Evolutionary conservation across 2,888 invertebrate genomes (phyloP).

Genomic region (Eugnorisma glareosa): DNA sequence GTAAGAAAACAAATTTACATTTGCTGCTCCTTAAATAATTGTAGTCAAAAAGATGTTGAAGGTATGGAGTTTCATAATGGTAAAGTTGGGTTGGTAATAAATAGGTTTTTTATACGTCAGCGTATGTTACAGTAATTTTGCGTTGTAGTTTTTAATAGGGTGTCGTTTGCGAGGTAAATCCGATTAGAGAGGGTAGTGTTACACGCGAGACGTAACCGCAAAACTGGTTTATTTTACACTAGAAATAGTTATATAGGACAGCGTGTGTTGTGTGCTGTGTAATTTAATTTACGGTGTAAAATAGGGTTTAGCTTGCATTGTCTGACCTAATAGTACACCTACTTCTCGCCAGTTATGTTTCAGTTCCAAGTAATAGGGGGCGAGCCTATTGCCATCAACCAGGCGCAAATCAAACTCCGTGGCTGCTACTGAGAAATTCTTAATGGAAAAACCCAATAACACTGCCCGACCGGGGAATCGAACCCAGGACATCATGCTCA

Average conservation of each 20-base stretch:
- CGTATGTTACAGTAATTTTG: conserved; percentile 62
- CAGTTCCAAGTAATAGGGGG: too few species aligned
- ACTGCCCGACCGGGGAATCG: too few species aligned
- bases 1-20: conserved; percentile 54
- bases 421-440: too few species aligned
- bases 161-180: conserved; percentile 73
- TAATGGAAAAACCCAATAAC: too few species aligned
- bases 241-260: conserved; percentile 38
- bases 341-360: too few species aligned
- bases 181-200: conserved; percentile 72
- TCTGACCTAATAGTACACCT: too few species aligned
- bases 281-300: conserved; percentile 41
- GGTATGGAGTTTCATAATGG: background rate
- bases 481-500: too few species aligned
- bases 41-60: background rate
- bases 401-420: too few species aligned
- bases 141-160: conserved; percentile 71
- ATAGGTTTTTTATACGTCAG: conserved; percentile 52
- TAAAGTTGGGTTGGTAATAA: conserved; percentile 49
- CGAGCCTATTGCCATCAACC: too few species aligned
- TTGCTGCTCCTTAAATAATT: conserved; percentile 26
- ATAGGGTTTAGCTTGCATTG: too few species aligned
- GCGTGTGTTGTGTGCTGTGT: conserved; percentile 6
- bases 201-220: conserved; percentile 61
- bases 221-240: conserved; percentile 60